phyloP scores from a whole-genome alignment of 92 coral and sea anemone genomes.

The Hydrozoanthus gracilis region DNA sequence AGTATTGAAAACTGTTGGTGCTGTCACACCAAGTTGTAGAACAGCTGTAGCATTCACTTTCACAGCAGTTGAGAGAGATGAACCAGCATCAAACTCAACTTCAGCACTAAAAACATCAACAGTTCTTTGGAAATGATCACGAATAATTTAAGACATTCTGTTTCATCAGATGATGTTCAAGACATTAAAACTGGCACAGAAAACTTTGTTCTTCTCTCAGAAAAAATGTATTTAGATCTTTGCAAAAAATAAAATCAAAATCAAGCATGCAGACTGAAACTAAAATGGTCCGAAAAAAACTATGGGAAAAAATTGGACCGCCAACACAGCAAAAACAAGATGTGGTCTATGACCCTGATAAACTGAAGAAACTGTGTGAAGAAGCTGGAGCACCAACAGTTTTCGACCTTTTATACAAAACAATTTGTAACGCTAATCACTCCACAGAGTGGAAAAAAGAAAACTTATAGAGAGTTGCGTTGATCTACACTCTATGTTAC shows the following conservation, averaged over 20 bases:
- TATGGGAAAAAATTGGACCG: not conserved
- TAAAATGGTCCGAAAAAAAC: not conserved
- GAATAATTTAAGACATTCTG: not conserved
- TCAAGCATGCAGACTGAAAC: not conserved
- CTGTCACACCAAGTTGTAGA: not conserved
- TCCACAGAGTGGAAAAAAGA: constrained; percentile 9
- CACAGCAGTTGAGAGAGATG: not conserved
- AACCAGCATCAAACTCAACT: not conserved
- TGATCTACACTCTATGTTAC: constrained; percentile 48
- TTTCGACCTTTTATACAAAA: constrained; percentile 21
- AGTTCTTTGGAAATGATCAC: not conserved
- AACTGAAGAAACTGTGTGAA: constrained; percentile 8
- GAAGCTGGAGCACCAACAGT: constrained; percentile 32
- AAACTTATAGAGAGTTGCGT: constrained; percentile 38
- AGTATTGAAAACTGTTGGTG: not conserved
- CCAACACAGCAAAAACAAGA: constrained; percentile 1
- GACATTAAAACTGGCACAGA: not conserved
- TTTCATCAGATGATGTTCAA: not conserved
- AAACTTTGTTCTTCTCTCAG: not conserved
- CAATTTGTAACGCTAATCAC: constrained; percentile 39
- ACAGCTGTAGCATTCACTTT: not conserved
- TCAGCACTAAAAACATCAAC: not conserved
- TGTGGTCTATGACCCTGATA: constrained; percentile 7
- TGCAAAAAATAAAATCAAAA: not conserved
- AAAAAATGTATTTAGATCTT: not conserved